phyloP scores from a whole-genome alignment of 1,140 invertebrate species.

The Drosophila yakuba region DNA sequence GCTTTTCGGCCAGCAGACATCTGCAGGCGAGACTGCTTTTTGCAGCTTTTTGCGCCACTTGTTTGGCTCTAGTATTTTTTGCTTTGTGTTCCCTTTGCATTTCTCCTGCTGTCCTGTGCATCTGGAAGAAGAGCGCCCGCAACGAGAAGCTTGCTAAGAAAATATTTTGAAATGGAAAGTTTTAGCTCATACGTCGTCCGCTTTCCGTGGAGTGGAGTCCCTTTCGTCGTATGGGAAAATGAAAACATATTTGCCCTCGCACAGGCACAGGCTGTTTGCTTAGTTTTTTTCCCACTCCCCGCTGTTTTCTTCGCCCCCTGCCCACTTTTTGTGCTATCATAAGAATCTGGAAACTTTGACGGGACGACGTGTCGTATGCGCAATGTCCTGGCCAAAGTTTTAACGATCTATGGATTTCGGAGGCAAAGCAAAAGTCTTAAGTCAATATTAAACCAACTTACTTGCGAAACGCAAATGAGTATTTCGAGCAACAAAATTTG shows the following conservation, averaged over 20 bases:
- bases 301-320: not conserved
- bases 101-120: constrained; percentile 8
- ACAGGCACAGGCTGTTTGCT: constrained; percentile 19
- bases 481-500: not conserved
- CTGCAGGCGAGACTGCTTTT: constrained; percentile 32
- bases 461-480: constrained; percentile 26
- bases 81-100: not conserved
- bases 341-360: constrained; percentile 32
- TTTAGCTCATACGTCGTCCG: too few relatives aligned
- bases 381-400: constrained; percentile 35
- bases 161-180: constrained; percentile 55
- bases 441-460: constrained; percentile 27
- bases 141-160: constrained; percentile 51
- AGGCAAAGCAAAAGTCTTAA: constrained; percentile 29
- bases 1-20: constrained; percentile 14
- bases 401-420: constrained; percentile 30
- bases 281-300: constrained; percentile 13
- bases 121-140: constrained; percentile 23
- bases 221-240: constrained; percentile 23
- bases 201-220: not conserved
- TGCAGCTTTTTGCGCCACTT: constrained; percentile 5
- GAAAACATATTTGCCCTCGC: constrained; percentile 38
- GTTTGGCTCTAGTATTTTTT: not conserved
- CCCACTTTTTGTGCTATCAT: constrained; percentile 16
- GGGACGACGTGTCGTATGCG: constrained; percentile 33